Conservation (phyloP, 2,113 vertebrate species). For the Nycticorax nycticorax region DNA sequence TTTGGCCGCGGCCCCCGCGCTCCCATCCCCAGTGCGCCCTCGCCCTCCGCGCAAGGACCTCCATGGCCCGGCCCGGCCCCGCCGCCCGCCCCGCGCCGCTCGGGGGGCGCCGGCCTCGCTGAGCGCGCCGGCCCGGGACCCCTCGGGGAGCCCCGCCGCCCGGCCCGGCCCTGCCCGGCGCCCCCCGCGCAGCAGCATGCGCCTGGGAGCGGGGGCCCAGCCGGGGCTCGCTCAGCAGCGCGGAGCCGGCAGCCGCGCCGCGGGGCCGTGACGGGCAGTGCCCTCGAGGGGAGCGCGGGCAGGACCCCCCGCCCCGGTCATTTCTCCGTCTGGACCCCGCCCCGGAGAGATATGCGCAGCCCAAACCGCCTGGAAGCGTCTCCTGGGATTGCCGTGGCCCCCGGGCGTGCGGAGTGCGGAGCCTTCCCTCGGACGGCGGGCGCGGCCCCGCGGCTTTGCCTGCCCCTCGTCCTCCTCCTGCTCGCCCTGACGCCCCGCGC, state of each 20-base stretch:
- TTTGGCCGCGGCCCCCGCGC: slow-evolving; percentile 46
- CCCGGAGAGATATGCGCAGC: slow-evolving; percentile 49
- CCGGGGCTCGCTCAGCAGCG: slow-evolving; percentile 20
- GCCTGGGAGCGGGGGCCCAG: background rate
- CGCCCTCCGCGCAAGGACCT: slow-evolving; percentile 2
- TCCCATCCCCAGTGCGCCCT: slow-evolving; percentile 37
- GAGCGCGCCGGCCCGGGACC: background rate
- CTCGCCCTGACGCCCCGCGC: slow-evolving; percentile 89
- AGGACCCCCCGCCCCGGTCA: background rate
- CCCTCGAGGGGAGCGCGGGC: slow-evolving; percentile 13
- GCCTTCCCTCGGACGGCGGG: slow-evolving; percentile 69
- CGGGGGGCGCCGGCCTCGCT: background rate
- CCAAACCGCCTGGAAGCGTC: slow-evolving; percentile 72
- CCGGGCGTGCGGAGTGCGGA: slow-evolving; percentile 71
- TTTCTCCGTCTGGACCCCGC: slow-evolving; percentile 15
- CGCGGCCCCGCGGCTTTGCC: slow-evolving; percentile 78
- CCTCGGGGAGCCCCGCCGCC: slow-evolving; percentile 5
- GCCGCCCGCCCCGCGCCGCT: background rate
- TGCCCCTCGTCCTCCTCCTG: slow-evolving; percentile 83
- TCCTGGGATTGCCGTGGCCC: slow-evolving; percentile 56
- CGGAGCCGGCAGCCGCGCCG: background rate
- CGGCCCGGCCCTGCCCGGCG: background rate
- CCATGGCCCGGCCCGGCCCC: background rate
- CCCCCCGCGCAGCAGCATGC: background rate
- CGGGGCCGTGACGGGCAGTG: slow-evolving; percentile 18